A percentile compares a stretch with the other conserved stretches of the same genome.
phyloP scores from a whole-genome alignment of 2,888 invertebrate genomes.

The Galerucella calmariensis region DNA sequence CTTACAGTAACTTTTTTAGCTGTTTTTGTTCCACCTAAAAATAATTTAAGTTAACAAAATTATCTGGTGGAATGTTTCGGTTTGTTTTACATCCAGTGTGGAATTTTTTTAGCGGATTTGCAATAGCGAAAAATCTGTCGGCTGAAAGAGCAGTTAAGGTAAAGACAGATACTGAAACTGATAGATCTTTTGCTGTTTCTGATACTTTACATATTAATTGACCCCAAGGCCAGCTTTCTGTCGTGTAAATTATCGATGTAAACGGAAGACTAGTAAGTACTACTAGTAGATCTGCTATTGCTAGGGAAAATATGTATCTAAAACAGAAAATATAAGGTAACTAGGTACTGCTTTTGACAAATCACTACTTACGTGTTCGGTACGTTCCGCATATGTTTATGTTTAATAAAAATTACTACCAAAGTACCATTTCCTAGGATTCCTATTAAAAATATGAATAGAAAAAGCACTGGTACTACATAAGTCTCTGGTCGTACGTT shows the following conservation, averaged over 20 bases:
- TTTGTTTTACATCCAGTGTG: constrained; percentile 49
- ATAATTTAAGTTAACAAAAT: background rate
- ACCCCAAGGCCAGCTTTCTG: constrained; percentile 87
- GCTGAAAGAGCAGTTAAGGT: constrained; percentile 88
- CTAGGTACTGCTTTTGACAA: background rate
- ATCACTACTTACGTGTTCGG: constrained; percentile 79
- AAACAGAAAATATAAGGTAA: constrained; percentile 37
- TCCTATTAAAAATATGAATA: constrained; percentile 84
- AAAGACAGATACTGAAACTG: constrained; percentile 90
- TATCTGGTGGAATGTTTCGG: background rate
- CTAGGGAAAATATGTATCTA: constrained; percentile 85
- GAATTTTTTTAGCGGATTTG: constrained; percentile 78
- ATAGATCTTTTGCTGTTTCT: constrained; percentile 85
- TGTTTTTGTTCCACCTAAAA: constrained; percentile 66
- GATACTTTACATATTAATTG: constrained; percentile 79
- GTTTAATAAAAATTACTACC: constrained; percentile 81
- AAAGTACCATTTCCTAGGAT: constrained; percentile 86
- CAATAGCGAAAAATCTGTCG: constrained; percentile 88
- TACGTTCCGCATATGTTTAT: constrained; percentile 85
- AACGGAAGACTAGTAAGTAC: constrained; percentile 87
- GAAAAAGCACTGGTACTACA: constrained; percentile 82
- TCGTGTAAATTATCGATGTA: constrained; percentile 83
- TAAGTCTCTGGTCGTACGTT: constrained; percentile 79
- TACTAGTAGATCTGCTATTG: constrained; percentile 84
- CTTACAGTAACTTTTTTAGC: constrained; percentile 76